These are phyloP conservation scores for Leuciscus idus DNA, from an alignment of 2,113 vertebrate genomes.

Conservation along the genomic window DNA sequence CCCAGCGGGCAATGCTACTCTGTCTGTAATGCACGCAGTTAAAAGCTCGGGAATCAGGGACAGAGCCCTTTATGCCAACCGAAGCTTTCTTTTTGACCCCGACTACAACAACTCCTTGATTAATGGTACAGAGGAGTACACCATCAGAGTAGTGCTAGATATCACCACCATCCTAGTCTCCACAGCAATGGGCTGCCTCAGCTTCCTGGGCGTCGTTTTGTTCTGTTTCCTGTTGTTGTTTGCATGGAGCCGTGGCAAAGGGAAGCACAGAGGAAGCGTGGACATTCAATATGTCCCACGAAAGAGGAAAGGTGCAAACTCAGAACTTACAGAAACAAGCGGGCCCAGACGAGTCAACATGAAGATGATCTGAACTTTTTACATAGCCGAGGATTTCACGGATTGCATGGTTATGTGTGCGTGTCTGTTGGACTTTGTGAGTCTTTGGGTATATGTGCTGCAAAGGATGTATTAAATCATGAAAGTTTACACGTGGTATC, in stretches of 20 bases:
- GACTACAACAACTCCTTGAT: constrained; percentile 92
- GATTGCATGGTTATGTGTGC: constrained; percentile 46
- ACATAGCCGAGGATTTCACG: background rate
- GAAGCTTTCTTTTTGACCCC: constrained; percentile 90
- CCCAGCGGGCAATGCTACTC: constrained; percentile 92
- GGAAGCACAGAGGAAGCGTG: constrained; percentile 95
- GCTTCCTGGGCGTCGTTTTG: constrained; percentile 94
- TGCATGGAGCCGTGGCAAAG: constrained; percentile 96
- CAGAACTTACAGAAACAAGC: constrained; percentile 80
- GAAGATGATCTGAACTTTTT: constrained; percentile 93
- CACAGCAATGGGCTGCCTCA: constrained; percentile 98
- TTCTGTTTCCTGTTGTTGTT: constrained; percentile 98
- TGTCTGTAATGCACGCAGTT: constrained; percentile 90
- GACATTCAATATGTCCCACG: constrained; percentile 96
- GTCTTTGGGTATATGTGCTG: constrained; percentile 78
- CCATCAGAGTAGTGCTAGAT: constrained; percentile 94
- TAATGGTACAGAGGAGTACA: constrained; percentile 90
- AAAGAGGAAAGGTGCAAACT: constrained; percentile 88
- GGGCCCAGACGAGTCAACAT: constrained; percentile 96
- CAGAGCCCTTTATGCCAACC: constrained; percentile 90
- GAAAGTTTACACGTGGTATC: constrained; percentile 50
- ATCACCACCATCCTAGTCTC: constrained; percentile 98
- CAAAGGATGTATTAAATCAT: constrained; percentile 57
- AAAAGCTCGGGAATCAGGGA: constrained; percentile 83
- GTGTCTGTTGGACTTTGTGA: constrained; percentile 62